Evolutionary conservation across 2,797 vertebrate genomes (phyloP).

Genomic region (Macroramphosus scolopax): DNA sequence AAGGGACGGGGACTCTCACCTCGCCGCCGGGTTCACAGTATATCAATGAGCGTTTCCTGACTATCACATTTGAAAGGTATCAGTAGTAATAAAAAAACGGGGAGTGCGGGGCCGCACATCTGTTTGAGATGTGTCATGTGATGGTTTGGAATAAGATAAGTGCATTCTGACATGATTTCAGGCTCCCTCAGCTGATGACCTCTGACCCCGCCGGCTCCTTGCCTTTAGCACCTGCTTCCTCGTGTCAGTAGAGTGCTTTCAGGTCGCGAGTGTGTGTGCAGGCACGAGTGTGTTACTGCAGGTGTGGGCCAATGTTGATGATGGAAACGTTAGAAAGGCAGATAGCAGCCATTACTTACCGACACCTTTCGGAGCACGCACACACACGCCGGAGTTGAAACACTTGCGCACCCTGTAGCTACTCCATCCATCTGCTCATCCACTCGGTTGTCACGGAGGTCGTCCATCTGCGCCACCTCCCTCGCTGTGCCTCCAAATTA

Average conservation of each 20-base stretch:
- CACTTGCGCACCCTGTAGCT: constrained; percentile 36
- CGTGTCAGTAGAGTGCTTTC: constrained; percentile 53
- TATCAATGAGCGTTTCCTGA: constrained; percentile 52
- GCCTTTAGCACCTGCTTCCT: constrained; percentile 60
- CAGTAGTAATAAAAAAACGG: constrained; percentile 22
- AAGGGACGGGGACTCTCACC: constrained; percentile 52
- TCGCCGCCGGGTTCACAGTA: constrained; percentile 53
- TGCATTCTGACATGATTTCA: constrained; percentile 71
- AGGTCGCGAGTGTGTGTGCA: constrained; percentile 28
- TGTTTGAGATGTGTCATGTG: constrained; percentile 41
- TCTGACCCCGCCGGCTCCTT: constrained; percentile 63
- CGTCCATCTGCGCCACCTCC: constrained; percentile 16
- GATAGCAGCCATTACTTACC: constrained; percentile 59
- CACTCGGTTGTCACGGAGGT: constrained; percentile 37
- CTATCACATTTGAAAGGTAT: constrained; percentile 41
- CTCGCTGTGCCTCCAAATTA: constrained; percentile 38
- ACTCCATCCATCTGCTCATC: constrained; percentile 36
- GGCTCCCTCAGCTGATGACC: constrained; percentile 57
- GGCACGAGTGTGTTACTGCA: constrained; percentile 23
- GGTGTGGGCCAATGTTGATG: constrained; percentile 52
- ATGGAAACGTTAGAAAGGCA: constrained; percentile 55
- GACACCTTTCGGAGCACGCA: constrained; percentile 55
- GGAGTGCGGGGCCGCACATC: constrained; percentile 9
- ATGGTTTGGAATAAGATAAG: constrained; percentile 54
- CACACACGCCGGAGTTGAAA: constrained; percentile 53